These are phyloP conservation scores for Zophobas morio DNA, from an alignment of 1,140 invertebrate genomes.

Conservation along the genomic window DNA sequence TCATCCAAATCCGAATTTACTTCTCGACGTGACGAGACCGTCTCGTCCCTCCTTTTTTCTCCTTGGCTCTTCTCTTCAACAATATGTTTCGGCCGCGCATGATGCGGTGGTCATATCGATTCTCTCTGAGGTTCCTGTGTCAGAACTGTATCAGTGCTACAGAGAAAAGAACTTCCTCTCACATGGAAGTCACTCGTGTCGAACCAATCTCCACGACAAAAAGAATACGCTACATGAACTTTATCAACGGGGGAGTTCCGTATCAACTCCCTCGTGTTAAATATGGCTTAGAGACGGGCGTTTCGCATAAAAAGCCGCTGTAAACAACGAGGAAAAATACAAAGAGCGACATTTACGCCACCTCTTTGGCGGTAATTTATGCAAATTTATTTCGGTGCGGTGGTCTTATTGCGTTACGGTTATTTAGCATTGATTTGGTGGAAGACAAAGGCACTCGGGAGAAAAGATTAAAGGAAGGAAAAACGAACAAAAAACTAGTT, in stretches of 20 bases:
- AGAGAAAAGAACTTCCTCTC: constrained; percentile 24
- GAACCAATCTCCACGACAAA: constrained; percentile 3
- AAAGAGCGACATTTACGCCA: neutral
- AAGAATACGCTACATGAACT: neutral
- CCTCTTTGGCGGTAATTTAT: neutral
- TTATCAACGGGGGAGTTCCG: constrained; percentile 7
- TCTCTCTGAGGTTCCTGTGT: constrained; percentile 6
- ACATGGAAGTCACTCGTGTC: constrained; percentile 8
- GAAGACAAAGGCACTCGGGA: neutral
- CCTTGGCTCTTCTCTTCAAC: neutral
- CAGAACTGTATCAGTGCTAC: constrained; percentile 32
- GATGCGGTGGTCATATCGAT: constrained; percentile 29
- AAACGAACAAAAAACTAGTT: constrained; percentile 1
- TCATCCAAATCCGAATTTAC: constrained; percentile 9
- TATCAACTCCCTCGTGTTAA: constrained; percentile 1
- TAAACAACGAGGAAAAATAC: neutral
- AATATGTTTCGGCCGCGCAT: constrained; percentile 26
- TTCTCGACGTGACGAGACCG: neutral
- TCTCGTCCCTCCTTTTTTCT: neutral
- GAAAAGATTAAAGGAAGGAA: neutral
- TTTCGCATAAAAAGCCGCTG: neutral
- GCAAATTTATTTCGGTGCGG: constrained; percentile 1
- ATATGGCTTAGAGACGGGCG: neutral
- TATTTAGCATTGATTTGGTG: neutral
- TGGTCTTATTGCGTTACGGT: neutral